These are phyloP conservation scores for Clytia hemisphaerica DNA, from an alignment of 30 jellyfish, hydroid and myxozoan genomes.

Conservation along the genomic window DNA sequence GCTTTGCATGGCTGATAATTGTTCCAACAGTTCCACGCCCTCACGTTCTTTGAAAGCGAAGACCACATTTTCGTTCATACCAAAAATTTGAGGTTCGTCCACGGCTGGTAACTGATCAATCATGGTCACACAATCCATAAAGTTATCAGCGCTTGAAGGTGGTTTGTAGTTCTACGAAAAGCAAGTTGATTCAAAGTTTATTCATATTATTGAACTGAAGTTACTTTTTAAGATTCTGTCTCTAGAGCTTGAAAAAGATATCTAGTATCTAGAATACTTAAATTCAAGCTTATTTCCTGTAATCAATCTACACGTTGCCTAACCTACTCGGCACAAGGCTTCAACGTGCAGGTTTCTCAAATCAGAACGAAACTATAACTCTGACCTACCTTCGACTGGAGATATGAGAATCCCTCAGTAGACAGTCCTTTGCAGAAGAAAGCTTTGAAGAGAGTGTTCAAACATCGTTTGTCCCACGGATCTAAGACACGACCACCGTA, in stretches of 20 bases:
- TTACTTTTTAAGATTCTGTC: too few species aligned
- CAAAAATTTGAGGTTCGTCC: conserved; percentile 63
- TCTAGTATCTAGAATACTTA: too few species aligned
- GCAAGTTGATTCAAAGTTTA: too few species aligned
- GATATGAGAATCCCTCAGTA: conserved; percentile 22
- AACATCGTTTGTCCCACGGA: conserved; percentile 62
- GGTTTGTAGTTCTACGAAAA: conserved; percentile 41
- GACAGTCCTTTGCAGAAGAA: conserved; percentile 26
- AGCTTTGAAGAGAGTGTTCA: conserved; percentile 41
- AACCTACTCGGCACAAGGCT: too few species aligned
- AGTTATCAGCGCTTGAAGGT: conserved; percentile 24
- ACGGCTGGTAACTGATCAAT: conserved; percentile 43
- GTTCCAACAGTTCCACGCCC: conserved; percentile 33
- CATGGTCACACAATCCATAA: conserved; percentile 24
- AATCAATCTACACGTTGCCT: too few species aligned
- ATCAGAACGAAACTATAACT: too few species aligned
- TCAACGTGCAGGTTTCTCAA: too few species aligned
- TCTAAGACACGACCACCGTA: conserved; percentile 80
- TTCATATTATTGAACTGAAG: too few species aligned
- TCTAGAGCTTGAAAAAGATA: too few species aligned
- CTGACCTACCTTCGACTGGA: conserved; percentile 33
- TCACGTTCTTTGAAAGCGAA: conserved; percentile 30
- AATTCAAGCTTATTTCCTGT: too few species aligned
- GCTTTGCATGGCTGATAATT: conserved; percentile 38
- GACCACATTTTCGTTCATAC: conserved; percentile 59